phyloP scores from a whole-genome alignment of 1,140 invertebrate genomes.

The Anastrepha ludens region DNA sequence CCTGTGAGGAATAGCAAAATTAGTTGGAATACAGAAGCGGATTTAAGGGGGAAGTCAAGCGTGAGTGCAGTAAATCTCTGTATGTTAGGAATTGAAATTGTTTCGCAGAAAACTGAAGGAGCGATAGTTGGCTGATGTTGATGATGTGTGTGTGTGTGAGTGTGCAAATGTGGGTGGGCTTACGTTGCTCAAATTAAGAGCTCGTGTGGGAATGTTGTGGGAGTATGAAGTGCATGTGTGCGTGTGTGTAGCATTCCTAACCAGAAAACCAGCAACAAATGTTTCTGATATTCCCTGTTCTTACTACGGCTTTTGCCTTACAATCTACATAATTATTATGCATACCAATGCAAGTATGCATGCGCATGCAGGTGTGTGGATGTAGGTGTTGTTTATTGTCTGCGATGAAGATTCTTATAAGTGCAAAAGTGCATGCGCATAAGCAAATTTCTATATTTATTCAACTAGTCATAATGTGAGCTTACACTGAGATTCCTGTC shows the following conservation, averaged over 20 bases:
- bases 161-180: slow-evolving; percentile 7
- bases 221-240: background rate
- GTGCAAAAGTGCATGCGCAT: background rate
- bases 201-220: background rate
- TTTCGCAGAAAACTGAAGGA: background rate
- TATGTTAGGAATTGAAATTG: slow-evolving; percentile 32
- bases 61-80: background rate
- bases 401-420: too few relatives aligned
- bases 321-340: too few relatives aligned
- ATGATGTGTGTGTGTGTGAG: background rate
- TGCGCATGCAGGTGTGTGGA: background rate
- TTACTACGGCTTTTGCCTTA: too few relatives aligned
- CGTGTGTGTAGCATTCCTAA: too few relatives aligned
- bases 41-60: background rate
- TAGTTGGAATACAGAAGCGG: background rate
- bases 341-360: too few relatives aligned
- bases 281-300: too few relatives aligned
- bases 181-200: background rate
- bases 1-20: background rate
- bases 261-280: too few relatives aligned
- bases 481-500: background rate
- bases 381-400: background rate
- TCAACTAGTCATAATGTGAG: too few relatives aligned
- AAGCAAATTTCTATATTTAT: background rate
- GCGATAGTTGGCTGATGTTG: background rate